Percentiles rank a stretch among this genome's conserved stretches.
These are phyloP conservation scores for Hiodon tergisus DNA, from an alignment of 2,113 vertebrate species.

Conservation along the genomic window DNA sequence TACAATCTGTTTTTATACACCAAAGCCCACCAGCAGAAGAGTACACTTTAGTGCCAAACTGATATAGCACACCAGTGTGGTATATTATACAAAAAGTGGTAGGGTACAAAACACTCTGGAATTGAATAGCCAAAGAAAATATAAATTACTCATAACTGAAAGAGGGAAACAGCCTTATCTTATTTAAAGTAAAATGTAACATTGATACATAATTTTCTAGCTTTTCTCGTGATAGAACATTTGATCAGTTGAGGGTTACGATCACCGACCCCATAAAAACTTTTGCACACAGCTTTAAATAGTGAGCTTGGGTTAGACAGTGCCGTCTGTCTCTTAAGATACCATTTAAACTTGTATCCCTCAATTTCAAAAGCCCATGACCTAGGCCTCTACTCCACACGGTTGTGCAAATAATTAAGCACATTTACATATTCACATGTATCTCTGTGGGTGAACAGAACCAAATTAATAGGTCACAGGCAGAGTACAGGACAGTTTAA, in stretches of 20 bases:
- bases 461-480: not conserved
- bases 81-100: not conserved
- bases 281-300: not conserved
- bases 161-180: not conserved
- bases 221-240: slow-evolving; percentile 2
- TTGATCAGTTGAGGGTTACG: not conserved
- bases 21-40: not conserved
- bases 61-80: not conserved
- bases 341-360: not conserved
- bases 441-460: slow-evolving; percentile 3
- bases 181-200: not conserved
- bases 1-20: not conserved
- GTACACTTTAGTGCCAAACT: not conserved
- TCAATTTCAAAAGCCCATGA: not conserved
- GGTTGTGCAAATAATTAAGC: not conserved
- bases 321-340: not conserved
- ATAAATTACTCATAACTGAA: not conserved
- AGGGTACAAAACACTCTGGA: not conserved
- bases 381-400: not conserved
- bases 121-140: not conserved
- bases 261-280: not conserved
- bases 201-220: not conserved
- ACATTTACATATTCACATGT: not conserved
- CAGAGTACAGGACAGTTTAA: slow-evolving; percentile 7
- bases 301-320: not conserved